Evolutionary conservation across 2,888 invertebrate species (phyloP).

Genomic region (Nineta flava): DNA sequence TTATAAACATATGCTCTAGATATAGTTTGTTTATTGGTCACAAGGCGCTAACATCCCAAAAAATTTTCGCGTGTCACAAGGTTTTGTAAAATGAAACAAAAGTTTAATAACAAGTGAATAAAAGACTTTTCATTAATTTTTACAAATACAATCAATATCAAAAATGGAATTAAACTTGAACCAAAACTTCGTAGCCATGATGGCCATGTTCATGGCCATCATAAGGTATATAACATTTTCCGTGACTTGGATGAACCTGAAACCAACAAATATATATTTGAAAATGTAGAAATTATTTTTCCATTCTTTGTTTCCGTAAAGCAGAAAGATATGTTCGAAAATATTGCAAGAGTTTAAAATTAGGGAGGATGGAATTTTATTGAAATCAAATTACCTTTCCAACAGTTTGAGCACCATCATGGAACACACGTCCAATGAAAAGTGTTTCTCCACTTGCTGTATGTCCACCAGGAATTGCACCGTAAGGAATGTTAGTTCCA

Average conservation of each 20-base stretch:
- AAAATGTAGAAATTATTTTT: no score
- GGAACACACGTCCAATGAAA: conserved; percentile 35
- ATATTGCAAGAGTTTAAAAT: background rate
- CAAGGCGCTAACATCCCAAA: no score
- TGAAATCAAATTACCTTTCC: conserved; percentile 32
- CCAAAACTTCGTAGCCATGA: conserved; percentile 43
- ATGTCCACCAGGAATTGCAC: conserved; percentile 35
- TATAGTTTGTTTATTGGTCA: no score
- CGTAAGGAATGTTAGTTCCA: conserved; percentile 32
- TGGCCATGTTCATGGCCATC: conserved; percentile 48
- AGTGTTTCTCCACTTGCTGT: conserved; percentile 35
- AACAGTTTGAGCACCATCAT: conserved; percentile 37
- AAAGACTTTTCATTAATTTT: no score
- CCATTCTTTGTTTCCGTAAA: background rate
- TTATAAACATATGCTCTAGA: no score
- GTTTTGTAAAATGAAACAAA: no score
- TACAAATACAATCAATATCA: no score
- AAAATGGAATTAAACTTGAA: no score
- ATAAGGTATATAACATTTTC: conserved; percentile 46
- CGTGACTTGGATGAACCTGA: conserved; percentile 48
- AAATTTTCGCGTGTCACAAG: no score
- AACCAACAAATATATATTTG: conserved; percentile 16
- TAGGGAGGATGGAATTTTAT: background rate
- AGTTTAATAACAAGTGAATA: no score
- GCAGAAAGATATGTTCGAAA: no score